Evolutionary conservation across 2,888 invertebrate genomes (phyloP).

Genomic region (Cryptocephalus primarius): DNA sequence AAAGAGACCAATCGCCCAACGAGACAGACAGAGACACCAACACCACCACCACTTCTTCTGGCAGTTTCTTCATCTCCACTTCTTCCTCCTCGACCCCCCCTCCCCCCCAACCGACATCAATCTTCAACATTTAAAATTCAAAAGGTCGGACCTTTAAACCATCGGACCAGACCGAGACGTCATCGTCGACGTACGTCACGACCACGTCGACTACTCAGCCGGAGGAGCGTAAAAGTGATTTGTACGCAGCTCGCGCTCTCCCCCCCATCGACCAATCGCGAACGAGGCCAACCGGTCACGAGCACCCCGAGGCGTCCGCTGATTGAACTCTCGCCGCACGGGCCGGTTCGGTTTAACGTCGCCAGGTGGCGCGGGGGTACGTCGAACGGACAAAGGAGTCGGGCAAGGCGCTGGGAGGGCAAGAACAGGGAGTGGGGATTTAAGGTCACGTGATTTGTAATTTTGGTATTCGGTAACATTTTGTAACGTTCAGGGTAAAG

Average conservation of each 20-base stretch:
- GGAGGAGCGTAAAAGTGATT: constrained; percentile 13
- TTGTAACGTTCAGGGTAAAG: too few relatives aligned
- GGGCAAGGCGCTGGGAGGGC: too few relatives aligned
- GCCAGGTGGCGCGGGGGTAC: constrained; percentile 2
- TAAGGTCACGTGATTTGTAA: too few relatives aligned
- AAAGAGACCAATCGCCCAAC: too few relatives aligned
- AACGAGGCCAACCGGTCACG: constrained; percentile 31
- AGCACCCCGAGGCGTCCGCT: not conserved
- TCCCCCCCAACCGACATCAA: too few relatives aligned
- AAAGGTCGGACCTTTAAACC: constrained; percentile 25
- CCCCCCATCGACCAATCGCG: constrained; percentile 26
- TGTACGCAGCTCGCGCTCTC: not conserved
- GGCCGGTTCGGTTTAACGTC: not conserved
- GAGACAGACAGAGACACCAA: too few relatives aligned
- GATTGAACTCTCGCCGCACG: not conserved
- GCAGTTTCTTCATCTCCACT: too few relatives aligned
- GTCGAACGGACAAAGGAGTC: too few relatives aligned
- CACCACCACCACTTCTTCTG: too few relatives aligned
- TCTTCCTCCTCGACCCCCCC: too few relatives aligned
- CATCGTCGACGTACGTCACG: not conserved
- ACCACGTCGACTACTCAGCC: constrained; percentile 7
- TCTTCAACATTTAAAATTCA: constrained; percentile 13
- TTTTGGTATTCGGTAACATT: too few relatives aligned
- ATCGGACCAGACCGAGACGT: constrained; percentile 10
- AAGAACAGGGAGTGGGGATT: too few relatives aligned